A percentile compares a stretch with the other conserved stretches of the same genome.
Conservation (phyloP, 2,888 invertebrate genomes). For the Cephus pygmeus region DNA sequence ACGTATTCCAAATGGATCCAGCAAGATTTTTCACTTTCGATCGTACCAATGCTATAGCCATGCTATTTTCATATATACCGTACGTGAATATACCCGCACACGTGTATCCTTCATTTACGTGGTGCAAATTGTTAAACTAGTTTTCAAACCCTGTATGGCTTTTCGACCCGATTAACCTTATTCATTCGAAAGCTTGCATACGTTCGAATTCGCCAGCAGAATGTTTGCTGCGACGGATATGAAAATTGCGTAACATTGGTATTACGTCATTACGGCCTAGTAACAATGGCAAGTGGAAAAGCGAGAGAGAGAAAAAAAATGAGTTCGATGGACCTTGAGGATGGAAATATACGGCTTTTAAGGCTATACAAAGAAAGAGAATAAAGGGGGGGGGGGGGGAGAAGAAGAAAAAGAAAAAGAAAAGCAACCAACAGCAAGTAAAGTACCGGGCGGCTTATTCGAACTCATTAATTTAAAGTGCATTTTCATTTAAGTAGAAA, state of each 20-base stretch:
- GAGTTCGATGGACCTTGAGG: not conserved
- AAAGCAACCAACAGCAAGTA: not conserved
- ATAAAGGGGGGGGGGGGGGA: not conserved
- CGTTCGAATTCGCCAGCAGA: not conserved
- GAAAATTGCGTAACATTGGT: not conserved
- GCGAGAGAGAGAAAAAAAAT: too few species aligned
- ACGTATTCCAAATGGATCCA: not conserved
- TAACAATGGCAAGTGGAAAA: not conserved
- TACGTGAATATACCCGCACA: not conserved
- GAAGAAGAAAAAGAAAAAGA: not conserved
- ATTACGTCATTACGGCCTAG: not conserved
- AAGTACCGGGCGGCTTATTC: not conserved
- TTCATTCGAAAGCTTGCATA: not conserved
- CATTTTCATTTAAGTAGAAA: not conserved
- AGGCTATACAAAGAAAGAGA: not conserved
- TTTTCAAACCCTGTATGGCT: not conserved
- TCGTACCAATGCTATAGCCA: not conserved
- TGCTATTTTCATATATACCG: not conserved
- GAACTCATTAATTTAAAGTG: slow-evolving; percentile 5
- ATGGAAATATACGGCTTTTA: not conserved
- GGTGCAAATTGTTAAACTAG: not conserved
- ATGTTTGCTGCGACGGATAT: not conserved
- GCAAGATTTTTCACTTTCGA: not conserved
- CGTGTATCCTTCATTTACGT: not conserved
- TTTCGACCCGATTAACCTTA: not conserved